Conservation (phyloP, 1,140 invertebrate species). For the Heliconius hewitsoni region DNA sequence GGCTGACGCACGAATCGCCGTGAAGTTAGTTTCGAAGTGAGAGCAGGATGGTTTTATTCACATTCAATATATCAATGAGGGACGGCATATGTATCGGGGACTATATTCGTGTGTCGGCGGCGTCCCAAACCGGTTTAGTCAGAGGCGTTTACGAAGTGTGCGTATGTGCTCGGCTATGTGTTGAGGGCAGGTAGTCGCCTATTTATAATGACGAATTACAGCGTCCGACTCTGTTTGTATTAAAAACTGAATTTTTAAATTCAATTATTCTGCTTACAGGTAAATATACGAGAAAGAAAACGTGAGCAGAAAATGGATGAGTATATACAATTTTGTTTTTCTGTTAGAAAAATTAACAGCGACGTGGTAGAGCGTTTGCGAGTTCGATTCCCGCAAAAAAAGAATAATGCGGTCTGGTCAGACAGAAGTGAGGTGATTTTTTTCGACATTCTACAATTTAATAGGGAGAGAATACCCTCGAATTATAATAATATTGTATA, state of each 20-base stretch:
- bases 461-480: too few species aligned
- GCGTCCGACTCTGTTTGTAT: constrained; percentile 50
- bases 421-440: too few species aligned
- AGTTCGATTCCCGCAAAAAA: neutral
- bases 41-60: constrained; percentile 75
- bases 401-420: too few species aligned
- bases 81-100: constrained; percentile 70
- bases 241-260: constrained; percentile 68
- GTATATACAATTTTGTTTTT: neutral
- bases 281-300: constrained; percentile 35
- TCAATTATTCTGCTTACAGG: constrained; percentile 68
- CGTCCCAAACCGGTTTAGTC: constrained; percentile 71
- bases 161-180: constrained; percentile 73
- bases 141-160: constrained; percentile 73
- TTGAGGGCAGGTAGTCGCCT: constrained; percentile 69
- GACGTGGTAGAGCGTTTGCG: neutral
- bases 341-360: neutral
- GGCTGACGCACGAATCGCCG: constrained; percentile 50
- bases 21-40: constrained; percentile 68
- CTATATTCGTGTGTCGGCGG: constrained; percentile 71
- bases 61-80: constrained; percentile 68
- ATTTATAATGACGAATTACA: constrained; percentile 72
- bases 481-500: too few species aligned
- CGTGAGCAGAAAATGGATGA: neutral
- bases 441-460: too few species aligned